Base-by-base conservation (phyloP, 2,797 vertebrate genomes). In the Gila robusta region DNA sequence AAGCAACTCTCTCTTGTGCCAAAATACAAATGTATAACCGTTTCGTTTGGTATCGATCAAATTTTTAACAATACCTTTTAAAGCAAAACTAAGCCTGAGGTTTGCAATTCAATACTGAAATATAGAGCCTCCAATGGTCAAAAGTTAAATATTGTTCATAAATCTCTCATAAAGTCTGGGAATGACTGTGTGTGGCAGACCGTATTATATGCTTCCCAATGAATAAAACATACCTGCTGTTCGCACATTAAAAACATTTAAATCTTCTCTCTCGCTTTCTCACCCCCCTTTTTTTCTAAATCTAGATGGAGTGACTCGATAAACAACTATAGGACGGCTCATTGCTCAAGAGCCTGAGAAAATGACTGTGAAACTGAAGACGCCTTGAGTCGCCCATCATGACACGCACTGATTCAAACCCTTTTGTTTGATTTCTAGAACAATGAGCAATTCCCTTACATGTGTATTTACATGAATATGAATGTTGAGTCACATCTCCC, bases 161-260 rank as follows among this genome's bases (percentile, higher is more conserved):
- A 67, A 77, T 62, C 59, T 5, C 72, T 28, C 44, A 66, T 37
- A 77, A 39, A 5, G 59, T 76, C 32, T 76, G 72, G 44, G 52
- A 77, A 76, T 66, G 23, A 35, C 41, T 26, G 14, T 54, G 26
- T 49, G 54, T 39, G 41, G 69, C 49, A 2, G 78, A 70, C 73
- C 52, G 23, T 82, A 74, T 81, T 66, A 69, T 77, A 80, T 74
- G 52, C 44, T 56, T 37, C 41, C 77, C 76, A 64, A 87, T 89
- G 81, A 86, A 90, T 87, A 88, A 88, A 85, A 86, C 79, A 88
- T 82, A 8, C 12, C 47, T 77, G 17, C 66, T 85, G 54, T 86
- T 37, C 44, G 73, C 41, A 59, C 84, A 88, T 76, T 82, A 56
- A 86, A 81, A 80, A 85, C 54, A 72, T 67, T 71, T 77, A 70